phyloP scores from a whole-genome alignment of 2,797 vertebrate species.

The Eospalax fontanierii region DNA sequence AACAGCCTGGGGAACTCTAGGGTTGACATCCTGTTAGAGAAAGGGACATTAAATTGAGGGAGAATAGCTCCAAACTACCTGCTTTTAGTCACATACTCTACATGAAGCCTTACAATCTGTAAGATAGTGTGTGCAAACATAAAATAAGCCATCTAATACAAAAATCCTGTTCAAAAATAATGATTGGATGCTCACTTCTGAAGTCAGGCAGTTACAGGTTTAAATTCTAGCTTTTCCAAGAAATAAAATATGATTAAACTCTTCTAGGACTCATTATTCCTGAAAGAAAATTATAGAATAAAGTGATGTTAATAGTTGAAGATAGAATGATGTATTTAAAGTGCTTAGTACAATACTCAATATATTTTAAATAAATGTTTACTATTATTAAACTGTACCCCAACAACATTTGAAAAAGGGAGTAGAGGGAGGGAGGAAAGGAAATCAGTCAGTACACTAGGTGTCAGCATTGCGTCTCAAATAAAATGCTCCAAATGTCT shows the following conservation, averaged over 20 bases:
- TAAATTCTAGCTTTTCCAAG: constrained; percentile 19
- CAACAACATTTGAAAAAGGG: not conserved
- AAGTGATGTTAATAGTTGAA: constrained; percentile 39
- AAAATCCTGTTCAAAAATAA: not conserved
- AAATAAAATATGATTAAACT: not conserved
- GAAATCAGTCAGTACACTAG: constrained; percentile 74
- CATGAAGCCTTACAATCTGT: not conserved
- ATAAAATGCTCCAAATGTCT: not conserved
- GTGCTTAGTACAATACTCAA: not conserved
- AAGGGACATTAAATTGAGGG: not conserved
- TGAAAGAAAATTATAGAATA: not conserved
- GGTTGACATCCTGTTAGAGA: not conserved
- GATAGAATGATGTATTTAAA: not conserved
- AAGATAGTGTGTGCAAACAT: not conserved
- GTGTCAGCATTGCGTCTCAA: constrained; percentile 81
- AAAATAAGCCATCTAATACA: not conserved
- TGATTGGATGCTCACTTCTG: not conserved
- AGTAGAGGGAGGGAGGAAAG: not conserved
- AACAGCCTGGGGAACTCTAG: not conserved
- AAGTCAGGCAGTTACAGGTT: not conserved
- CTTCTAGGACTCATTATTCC: not conserved
- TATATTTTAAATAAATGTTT: not conserved
- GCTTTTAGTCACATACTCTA: not conserved
- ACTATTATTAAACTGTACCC: not conserved
- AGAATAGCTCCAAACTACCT: not conserved